Evolutionary conservation across 2,888 invertebrate genomes (phyloP), one percentile per base, ranked within the genome.

Genomic region (Epinotia brunnichana): DNA sequence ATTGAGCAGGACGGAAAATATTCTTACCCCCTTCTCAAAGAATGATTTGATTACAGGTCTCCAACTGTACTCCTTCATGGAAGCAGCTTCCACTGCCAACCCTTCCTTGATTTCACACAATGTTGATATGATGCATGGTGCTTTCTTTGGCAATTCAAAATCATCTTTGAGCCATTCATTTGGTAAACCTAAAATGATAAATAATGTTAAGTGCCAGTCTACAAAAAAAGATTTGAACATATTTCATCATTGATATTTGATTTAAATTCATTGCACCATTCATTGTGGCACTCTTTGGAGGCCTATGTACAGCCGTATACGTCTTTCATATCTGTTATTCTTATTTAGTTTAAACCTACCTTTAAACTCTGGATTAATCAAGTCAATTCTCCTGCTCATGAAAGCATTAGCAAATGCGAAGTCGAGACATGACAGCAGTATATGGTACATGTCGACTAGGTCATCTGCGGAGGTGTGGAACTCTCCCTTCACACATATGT

Each of bases 391-490:
- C 81, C 96, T 95, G 68, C 96, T 95, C 82, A 97, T 93, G 74
- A 98, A 94, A 48, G 97, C 97, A 92, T 99, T 99, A 74, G 95
- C 95, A 89, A 97, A 99, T 69, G 98, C 95, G 85, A 97, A 95
- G 94, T 99, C 99, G 78, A 98, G 95, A 86, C 98, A 97, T 73
- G 98, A 97, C 72, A 99, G 93, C 63, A 99, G 90, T 62, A 99
- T 94, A 89, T 99, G 98, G 85, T 97, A 98, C 76, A 98, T 98
- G 85, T 97, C 98, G 1, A 99, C 98, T 71, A 99, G 93, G 89
- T 99, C 99, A 85, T 98, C 97, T 62, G 97, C 96, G 35, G 97
- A 97, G 69, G 96, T 95, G 56, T 97, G 95, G 83, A 97, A 97
- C 83, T 97, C 96, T 64, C 97, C 97, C 92, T 97, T 97, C 15